phyloP scores from a whole-genome alignment of 2,113 vertebrate genomes.

The Lamprotornis superbus region DNA sequence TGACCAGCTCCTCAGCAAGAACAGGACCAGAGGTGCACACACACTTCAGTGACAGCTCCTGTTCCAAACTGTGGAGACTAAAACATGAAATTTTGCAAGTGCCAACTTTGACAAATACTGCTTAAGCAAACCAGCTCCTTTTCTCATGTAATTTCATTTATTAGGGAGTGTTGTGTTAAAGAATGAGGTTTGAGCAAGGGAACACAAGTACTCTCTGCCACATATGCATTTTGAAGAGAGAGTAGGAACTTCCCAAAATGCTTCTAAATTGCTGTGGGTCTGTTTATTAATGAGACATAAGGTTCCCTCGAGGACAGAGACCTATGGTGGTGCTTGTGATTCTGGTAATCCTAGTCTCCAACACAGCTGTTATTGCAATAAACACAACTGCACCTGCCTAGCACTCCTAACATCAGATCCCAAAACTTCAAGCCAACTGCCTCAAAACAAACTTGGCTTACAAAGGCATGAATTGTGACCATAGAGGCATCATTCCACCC shows the following conservation, averaged over 20 bases:
- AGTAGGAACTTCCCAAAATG: neutral
- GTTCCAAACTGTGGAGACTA: neutral
- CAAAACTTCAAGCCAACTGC: neutral
- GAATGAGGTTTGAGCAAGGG: neutral
- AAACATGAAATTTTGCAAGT: neutral
- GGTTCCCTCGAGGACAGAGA: neutral
- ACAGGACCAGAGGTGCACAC: neutral
- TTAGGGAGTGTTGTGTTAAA: neutral
- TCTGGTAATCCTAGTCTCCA: neutral
- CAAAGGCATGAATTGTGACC: neutral
- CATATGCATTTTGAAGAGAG: neutral
- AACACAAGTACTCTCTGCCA: neutral
- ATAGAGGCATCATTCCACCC: neutral
- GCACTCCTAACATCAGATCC: neutral
- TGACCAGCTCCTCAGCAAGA: neutral
- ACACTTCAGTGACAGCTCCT: neutral
- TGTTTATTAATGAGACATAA: neutral
- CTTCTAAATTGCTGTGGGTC: neutral
- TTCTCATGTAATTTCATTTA: neutral
- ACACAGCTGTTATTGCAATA: neutral
- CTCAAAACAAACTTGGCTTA: neutral
- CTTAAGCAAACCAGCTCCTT: neutral
- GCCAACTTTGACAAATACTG: neutral
- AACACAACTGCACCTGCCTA: neutral
- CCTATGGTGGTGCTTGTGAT: rapidly evolving